These are phyloP conservation scores for Stichopus chloronotus DNA, from an alignment of 35 echinoderm and acorn worm genomes.

Conservation along the genomic window DNA sequence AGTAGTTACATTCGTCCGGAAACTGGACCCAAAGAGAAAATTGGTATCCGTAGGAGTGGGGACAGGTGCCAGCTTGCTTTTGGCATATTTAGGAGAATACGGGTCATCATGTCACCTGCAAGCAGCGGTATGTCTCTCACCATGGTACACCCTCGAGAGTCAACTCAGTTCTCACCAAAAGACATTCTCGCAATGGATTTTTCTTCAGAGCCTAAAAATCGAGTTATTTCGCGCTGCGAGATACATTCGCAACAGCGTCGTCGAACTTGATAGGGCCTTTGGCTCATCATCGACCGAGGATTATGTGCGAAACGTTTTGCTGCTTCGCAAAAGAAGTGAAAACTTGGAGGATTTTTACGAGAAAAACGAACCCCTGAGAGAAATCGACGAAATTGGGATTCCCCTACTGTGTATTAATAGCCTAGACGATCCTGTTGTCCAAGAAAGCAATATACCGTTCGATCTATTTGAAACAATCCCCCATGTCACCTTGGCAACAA, in stretches of 20 bases:
- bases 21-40: slow-evolving; percentile 56
- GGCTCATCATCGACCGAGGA: slow-evolving; percentile 53
- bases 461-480: slow-evolving; percentile 90
- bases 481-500: slow-evolving; percentile 78
- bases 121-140: slow-evolving; percentile 86
- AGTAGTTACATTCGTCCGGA: slow-evolving; percentile 66
- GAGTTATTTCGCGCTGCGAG: slow-evolving; percentile 60
- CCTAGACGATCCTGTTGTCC: slow-evolving; percentile 82
- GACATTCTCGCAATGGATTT: slow-evolving; percentile 72
- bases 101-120: slow-evolving; percentile 83
- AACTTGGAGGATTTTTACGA: slow-evolving; percentile 84
- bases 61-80: slow-evolving; percentile 67
- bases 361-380: slow-evolving; percentile 83
- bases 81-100: slow-evolving; percentile 87
- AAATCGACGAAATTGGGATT: slow-evolving; percentile 89
- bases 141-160: slow-evolving; percentile 75
- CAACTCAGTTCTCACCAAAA: slow-evolving; percentile 22
- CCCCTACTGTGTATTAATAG: slow-evolving; percentile 91
- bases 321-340: slow-evolving; percentile 44
- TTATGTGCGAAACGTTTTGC: slow-evolving; percentile 57
- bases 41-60: slow-evolving; percentile 73
- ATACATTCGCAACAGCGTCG: slow-evolving; percentile 46
- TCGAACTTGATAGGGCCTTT: slow-evolving; percentile 81
- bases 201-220: slow-evolving; percentile 74
- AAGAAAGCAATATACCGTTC: slow-evolving; percentile 67